These are phyloP conservation scores for Crepidodera aurea DNA, from an alignment of 2,888 invertebrate genomes.

Conservation along the genomic window DNA sequence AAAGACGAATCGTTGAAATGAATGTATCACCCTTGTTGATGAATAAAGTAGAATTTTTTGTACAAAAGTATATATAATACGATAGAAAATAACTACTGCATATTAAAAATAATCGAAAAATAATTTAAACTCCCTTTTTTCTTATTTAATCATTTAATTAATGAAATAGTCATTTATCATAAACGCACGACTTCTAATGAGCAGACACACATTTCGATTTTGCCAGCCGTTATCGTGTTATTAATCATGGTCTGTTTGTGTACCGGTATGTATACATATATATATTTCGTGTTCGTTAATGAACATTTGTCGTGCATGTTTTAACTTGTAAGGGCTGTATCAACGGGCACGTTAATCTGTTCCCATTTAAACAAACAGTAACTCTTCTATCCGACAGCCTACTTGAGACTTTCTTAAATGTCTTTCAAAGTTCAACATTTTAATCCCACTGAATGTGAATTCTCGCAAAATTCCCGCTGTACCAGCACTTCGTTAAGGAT, in stretches of 20 bases:
- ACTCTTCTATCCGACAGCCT: slow-evolving; percentile 21
- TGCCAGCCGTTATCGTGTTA: slow-evolving; percentile 5
- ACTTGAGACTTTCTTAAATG: slow-evolving; percentile 28
- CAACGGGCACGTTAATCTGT: slow-evolving; percentile 16
- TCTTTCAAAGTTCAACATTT: slow-evolving; percentile 31
- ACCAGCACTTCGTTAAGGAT: slow-evolving; percentile 23
- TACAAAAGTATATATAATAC: too few species aligned
- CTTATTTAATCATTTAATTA: slow-evolving; percentile 9
- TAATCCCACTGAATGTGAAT: slow-evolving; percentile 25
- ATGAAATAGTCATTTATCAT: slow-evolving; percentile 23
- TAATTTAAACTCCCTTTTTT: not conserved
- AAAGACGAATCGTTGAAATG: too few species aligned
- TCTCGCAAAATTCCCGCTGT: slow-evolving; percentile 13
- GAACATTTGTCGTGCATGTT: slow-evolving; percentile 27
- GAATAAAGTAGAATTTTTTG: too few species aligned
- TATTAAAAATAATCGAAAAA: too few species aligned
- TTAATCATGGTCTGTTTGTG: slow-evolving; percentile 12
- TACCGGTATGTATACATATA: slow-evolving; percentile 6
- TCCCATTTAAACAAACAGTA: slow-evolving; percentile 17
- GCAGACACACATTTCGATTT: slow-evolving; percentile 14
- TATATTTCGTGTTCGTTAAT: slow-evolving; percentile 21
- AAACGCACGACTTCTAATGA: slow-evolving; percentile 10
- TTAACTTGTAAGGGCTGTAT: slow-evolving; percentile 26
- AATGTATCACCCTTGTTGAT: too few species aligned
- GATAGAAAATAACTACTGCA: too few species aligned